Evolutionary conservation across 2,113 vertebrate species (phyloP).

Genomic region (Burhinus oedicnemus): DNA sequence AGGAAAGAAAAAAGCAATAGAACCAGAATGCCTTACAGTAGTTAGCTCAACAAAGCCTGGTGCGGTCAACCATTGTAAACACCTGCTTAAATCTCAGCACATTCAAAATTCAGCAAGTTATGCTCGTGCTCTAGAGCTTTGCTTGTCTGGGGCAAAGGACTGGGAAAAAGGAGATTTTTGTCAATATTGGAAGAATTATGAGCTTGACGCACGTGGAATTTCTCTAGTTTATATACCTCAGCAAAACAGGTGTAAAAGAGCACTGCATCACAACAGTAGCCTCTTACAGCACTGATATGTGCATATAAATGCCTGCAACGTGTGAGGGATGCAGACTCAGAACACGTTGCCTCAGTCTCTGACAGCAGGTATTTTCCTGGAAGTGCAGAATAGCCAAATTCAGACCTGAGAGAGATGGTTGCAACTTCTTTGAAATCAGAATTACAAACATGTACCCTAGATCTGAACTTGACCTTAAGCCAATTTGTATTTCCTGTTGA

Average conservation of each 20-base stretch:
- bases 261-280: neutral
- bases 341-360: rapidly evolving
- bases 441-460: neutral
- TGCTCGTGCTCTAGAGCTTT: neutral
- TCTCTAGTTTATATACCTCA: neutral
- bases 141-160: neutral
- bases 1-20: neutral
- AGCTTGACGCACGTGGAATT: neutral
- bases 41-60: neutral
- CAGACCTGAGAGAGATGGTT: neutral
- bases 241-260: neutral
- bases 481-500: neutral
- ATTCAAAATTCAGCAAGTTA: neutral
- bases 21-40: neutral
- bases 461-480: slow-evolving; percentile 3
- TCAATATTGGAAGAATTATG: neutral
- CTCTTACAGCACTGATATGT: neutral
- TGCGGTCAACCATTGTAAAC: neutral
- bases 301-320: neutral
- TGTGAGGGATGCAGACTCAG: neutral
- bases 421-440: neutral
- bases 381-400: neutral
- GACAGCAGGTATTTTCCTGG: neutral
- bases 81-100: neutral
- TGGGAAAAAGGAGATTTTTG: neutral